phyloP scores from a whole-genome alignment of 2,797 vertebrate species.

The Arnoldichthys spilopterus region DNA sequence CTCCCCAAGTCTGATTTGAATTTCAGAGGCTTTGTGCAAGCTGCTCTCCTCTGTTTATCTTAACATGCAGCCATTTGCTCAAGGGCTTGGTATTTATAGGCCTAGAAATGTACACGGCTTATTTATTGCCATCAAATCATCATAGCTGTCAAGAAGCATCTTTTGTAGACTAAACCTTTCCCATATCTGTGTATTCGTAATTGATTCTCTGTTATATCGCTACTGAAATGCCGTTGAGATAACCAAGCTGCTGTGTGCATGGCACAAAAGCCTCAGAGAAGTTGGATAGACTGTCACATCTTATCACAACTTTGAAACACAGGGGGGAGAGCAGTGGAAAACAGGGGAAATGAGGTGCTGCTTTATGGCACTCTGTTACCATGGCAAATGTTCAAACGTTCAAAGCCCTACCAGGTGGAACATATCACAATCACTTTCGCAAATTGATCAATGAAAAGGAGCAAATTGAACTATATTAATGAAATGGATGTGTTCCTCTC shows the following conservation, averaged over 20 bases:
- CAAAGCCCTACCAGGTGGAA: slow-evolving; percentile 60
- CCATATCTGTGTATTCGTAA: slow-evolving; percentile 80
- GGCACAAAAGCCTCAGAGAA: slow-evolving; percentile 71
- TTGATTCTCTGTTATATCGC: slow-evolving; percentile 82
- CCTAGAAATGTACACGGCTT: slow-evolving; percentile 63
- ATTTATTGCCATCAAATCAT: slow-evolving; percentile 77
- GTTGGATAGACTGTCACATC: slow-evolving; percentile 80
- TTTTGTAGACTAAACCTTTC: slow-evolving; percentile 76
- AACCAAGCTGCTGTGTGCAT: slow-evolving; percentile 68
- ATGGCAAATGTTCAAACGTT: slow-evolving; percentile 65
- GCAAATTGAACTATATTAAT: slow-evolving; percentile 27
- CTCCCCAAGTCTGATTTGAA: slow-evolving; percentile 62
- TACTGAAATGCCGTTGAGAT: slow-evolving; percentile 77
- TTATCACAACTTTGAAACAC: slow-evolving; percentile 78
- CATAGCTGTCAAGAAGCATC: slow-evolving; percentile 75
- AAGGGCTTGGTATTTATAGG: slow-evolving; percentile 74
- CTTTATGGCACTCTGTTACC: slow-evolving; percentile 70
- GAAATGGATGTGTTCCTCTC: slow-evolving; percentile 19
- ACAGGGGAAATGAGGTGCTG: slow-evolving; percentile 62
- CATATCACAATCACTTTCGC: slow-evolving; percentile 31
- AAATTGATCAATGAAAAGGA: slow-evolving; percentile 28
- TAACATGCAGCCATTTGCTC: slow-evolving; percentile 71
- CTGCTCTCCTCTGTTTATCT: slow-evolving; percentile 70
- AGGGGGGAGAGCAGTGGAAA: slow-evolving; percentile 52
- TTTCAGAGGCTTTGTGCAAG: slow-evolving; percentile 58